phyloP scores from a whole-genome alignment of 2,113 vertebrate species.

The Scytalopus superciliaris region DNA sequence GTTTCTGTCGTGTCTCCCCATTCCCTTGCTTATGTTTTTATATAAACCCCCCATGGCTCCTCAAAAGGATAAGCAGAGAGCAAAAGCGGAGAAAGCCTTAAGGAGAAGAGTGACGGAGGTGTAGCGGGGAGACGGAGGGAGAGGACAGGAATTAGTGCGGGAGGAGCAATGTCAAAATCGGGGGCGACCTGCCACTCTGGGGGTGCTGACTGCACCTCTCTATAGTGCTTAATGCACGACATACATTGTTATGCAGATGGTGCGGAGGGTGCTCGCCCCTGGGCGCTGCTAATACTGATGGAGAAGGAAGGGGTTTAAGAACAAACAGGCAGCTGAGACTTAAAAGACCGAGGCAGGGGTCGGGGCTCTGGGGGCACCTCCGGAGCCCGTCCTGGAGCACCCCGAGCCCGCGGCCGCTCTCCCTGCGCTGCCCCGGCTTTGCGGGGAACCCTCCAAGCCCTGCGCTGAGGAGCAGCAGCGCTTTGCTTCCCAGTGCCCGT shows the following conservation, averaged over 20 bases:
- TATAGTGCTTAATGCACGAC: rapidly evolving
- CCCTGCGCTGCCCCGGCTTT: neutral
- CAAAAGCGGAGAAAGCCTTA: neutral
- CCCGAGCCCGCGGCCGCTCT: neutral
- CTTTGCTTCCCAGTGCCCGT: neutral
- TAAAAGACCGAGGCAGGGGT: neutral
- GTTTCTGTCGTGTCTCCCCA: neutral
- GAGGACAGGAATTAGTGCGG: neutral
- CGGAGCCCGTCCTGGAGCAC: neutral
- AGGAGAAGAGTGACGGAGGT: rapidly evolving
- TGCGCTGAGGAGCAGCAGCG: neutral
- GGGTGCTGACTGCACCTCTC: neutral
- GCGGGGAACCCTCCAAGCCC: neutral
- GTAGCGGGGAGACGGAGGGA: neutral
- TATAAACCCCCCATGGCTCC: rapidly evolving
- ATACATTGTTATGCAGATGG: rapidly evolving
- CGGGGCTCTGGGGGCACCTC: neutral
- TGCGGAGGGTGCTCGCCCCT: neutral
- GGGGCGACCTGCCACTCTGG: neutral
- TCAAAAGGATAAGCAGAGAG: neutral
- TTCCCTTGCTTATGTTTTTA: neutral
- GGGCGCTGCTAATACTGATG: neutral
- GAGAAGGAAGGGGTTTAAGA: neutral
- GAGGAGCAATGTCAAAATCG: rapidly evolving
- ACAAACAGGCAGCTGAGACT: neutral